phyloP scores from a whole-genome alignment of 2,888 invertebrate genomes.

The Euphydryas editha region DNA sequence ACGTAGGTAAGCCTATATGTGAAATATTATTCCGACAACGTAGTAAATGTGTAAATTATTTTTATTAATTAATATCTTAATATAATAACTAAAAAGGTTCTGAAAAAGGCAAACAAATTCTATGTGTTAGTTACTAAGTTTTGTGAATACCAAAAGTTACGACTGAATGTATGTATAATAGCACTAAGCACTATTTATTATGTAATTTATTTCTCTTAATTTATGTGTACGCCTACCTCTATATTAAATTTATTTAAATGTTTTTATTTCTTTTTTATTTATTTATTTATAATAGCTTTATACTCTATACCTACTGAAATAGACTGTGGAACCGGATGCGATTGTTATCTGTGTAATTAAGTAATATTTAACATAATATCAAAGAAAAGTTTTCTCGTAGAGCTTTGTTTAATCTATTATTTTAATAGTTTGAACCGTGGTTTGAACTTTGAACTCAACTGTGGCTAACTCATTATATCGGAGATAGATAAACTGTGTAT shows the following conservation, averaged over 20 bases:
- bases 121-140: neutral
- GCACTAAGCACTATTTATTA: neutral
- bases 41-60: too few relatives aligned
- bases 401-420: too few relatives aligned
- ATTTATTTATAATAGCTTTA: neutral
- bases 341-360: neutral
- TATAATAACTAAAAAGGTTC: neutral
- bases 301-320: neutral
- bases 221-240: neutral
- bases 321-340: neutral
- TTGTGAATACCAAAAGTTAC: neutral
- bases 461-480: too few relatives aligned
- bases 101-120: neutral
- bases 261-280: neutral
- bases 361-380: too few relatives aligned
- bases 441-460: too few relatives aligned
- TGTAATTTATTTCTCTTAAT: conserved; percentile 8
- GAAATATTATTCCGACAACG: too few relatives aligned
- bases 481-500: too few relatives aligned
- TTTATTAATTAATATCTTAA: too few relatives aligned
- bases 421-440: too few relatives aligned
- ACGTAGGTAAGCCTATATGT: too few relatives aligned
- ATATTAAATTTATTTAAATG: conserved; percentile 8
- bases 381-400: too few relatives aligned
- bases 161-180: conserved; percentile 7